Evolutionary conservation across 2,797 vertebrate species (phyloP), one percentile per base, ranked within the genome.

Genomic region (Vespertilio murinus): DNA sequence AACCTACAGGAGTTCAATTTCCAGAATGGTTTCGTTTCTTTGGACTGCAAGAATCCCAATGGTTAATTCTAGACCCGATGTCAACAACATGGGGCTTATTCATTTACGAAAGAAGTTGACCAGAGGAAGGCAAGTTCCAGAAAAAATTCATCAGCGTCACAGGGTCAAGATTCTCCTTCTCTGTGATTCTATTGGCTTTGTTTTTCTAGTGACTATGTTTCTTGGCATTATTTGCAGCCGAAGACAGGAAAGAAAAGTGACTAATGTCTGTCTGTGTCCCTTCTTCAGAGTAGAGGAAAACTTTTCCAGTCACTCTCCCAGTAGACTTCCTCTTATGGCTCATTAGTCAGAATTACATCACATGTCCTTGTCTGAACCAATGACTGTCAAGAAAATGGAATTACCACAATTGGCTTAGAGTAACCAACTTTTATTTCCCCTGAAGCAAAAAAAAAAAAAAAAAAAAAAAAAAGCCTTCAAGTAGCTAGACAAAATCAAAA

Each of bases 301-400:
- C 30, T 45, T 93, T 90, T n/a, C 77, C 17, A 69, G 25, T 89
- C 25, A 33, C 30, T 23, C 14, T 88, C 33, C 30, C 30, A 10
- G 9, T 28, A 79, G 74, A 89, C 73, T 85, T 90, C 33, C 28
- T 20, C 23, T 80, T 86, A 74, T 1, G 69, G 35, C 1, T 84
- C 23, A 78, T 84, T 91, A 90, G 40, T 89, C 28, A 81, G 75
- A 81, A 89, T 91, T 83, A 25, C n/a, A 84, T 82, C 75, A 80
- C 25, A 56, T 80, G 59, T 45, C 61, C 61, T 90, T 92, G 71
- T 77, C 80, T 77, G 75, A 80, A 78, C 70, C 65, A 96, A 69
- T 89, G 35, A 59, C 52, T 77, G 35, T 89, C 77, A 91, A 75
- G 40, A 88, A 95, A 96, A 64, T 75, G 30, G 6, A 92, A 96